phyloP scores from a whole-genome alignment of 2,888 invertebrate species.

The Troilus luridus region DNA sequence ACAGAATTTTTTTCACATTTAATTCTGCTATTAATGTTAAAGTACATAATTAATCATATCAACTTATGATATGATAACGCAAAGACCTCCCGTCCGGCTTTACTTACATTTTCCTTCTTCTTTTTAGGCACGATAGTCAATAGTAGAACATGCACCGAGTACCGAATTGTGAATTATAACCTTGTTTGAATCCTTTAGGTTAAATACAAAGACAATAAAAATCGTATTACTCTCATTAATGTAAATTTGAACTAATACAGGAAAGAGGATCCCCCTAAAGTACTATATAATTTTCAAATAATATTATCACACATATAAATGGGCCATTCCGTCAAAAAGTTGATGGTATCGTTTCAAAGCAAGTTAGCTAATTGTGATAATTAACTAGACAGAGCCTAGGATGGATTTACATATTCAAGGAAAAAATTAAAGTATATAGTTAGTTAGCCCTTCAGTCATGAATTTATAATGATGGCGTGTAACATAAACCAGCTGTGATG shows the following conservation, averaged over 20 bases:
- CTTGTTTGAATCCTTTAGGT: too few species aligned
- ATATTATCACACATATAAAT: conserved; percentile 16
- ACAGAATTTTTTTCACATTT: too few species aligned
- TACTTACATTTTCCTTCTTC: too few species aligned
- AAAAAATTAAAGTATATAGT: not conserved
- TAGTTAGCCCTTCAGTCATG: not conserved
- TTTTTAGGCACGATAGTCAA: too few species aligned
- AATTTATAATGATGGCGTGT: not conserved
- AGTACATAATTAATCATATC: too few species aligned
- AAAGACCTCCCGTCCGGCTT: too few species aligned
- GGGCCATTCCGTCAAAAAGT: not conserved
- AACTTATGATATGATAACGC: too few species aligned
- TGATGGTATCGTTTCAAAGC: not conserved
- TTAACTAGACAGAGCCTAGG: not conserved
- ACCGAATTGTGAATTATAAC: too few species aligned
- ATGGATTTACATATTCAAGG: conserved; percentile 18
- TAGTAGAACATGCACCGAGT: too few species aligned
- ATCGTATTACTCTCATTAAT: not conserved
- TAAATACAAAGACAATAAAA: too few species aligned
- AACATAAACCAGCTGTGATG: not conserved
- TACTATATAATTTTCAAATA: not conserved
- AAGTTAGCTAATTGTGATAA: conserved; percentile 26
- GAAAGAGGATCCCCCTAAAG: not conserved
- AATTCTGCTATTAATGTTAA: too few species aligned
- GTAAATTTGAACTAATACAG: not conserved